Conservation (phyloP, 37 sponge, comb jelly and placozoan genomes). For the Aplysina aerophoba region DNA sequence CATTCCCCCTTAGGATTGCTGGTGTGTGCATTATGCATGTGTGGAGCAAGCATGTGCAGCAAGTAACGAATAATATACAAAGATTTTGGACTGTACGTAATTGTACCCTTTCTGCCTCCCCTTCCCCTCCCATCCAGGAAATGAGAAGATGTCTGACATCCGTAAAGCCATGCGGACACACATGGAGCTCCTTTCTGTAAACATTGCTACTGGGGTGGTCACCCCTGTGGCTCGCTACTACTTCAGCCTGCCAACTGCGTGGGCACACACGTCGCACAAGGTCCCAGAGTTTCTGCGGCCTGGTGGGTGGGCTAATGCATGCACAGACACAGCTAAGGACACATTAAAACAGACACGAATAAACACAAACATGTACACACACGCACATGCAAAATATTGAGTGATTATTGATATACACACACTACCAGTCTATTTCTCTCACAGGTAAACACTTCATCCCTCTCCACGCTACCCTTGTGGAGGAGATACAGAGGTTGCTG, state of each 20-base stretch:
- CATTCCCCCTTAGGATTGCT: conserved; percentile 30
- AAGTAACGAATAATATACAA: no score
- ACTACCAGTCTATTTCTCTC: neutral
- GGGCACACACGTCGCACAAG: conserved; percentile 71
- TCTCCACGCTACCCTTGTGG: neutral
- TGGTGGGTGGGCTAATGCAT: neutral
- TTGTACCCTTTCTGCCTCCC: no score
- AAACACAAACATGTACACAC: neutral
- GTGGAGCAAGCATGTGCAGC: no score
- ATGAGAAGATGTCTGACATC: conserved; percentile 11
- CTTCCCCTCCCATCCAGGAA: no score
- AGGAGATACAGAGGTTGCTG: neutral
- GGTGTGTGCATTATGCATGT: neutral
- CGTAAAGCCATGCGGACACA: conserved; percentile 49
- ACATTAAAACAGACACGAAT: no score
- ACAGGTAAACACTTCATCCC: conserved; percentile 22
- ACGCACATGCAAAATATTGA: no score
- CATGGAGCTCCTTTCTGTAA: conserved; percentile 62
- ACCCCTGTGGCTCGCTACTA: conserved; percentile 70
- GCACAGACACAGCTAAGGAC: no score
- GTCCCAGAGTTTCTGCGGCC: conserved; percentile 54
- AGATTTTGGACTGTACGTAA: no score
- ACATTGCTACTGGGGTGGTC: conserved; percentile 57
- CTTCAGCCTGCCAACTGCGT: conserved; percentile 71
- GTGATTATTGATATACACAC: no score